A percentile compares a stretch with the other conserved stretches of the same genome.
Conservation (phyloP, 1,140 invertebrate genomes). For the Thereuonema tuberculata region DNA sequence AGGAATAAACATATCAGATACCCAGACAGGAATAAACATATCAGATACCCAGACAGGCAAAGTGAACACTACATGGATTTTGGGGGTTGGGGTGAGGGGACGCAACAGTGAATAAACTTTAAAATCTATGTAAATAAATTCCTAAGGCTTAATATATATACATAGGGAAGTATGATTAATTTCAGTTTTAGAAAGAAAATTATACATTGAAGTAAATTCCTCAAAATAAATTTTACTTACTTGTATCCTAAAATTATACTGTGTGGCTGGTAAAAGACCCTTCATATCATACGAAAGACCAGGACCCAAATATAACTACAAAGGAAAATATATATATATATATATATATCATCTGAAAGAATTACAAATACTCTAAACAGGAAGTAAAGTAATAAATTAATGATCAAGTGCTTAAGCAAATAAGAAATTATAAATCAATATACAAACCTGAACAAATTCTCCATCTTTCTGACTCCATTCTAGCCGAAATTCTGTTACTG, state of each 20-base stretch:
- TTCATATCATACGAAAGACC: slow-evolving; percentile 47
- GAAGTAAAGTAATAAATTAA: slow-evolving; percentile 6
- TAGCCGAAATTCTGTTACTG: slow-evolving; percentile 58
- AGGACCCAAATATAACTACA: slow-evolving; percentile 36
- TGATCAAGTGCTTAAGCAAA: too few species aligned
- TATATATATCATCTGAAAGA: too few species aligned
- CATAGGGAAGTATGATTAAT: too few species aligned
- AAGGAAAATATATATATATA: slow-evolving; percentile 7
- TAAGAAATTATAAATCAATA: slow-evolving; percentile 1
- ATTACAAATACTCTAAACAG: background rate
- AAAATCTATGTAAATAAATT: too few species aligned
- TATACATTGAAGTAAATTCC: background rate
- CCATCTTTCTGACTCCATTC: slow-evolving; percentile 31
- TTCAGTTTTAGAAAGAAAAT: background rate
- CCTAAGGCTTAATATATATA: too few species aligned
- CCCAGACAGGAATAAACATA: too few species aligned
- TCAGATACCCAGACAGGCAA: background rate
- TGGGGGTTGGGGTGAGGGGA: too few species aligned
- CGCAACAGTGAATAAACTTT: too few species aligned
- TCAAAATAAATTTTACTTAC: slow-evolving; percentile 24
- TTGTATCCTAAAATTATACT: slow-evolving; percentile 60
- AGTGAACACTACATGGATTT: background rate
- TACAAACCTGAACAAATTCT: slow-evolving; percentile 28
- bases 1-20: too few species aligned
- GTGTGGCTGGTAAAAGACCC: slow-evolving; percentile 53